Evolutionary conservation across 2,888 invertebrate genomes (phyloP).

Genomic region (Scaptodrosophila latifasciaeformis): DNA sequence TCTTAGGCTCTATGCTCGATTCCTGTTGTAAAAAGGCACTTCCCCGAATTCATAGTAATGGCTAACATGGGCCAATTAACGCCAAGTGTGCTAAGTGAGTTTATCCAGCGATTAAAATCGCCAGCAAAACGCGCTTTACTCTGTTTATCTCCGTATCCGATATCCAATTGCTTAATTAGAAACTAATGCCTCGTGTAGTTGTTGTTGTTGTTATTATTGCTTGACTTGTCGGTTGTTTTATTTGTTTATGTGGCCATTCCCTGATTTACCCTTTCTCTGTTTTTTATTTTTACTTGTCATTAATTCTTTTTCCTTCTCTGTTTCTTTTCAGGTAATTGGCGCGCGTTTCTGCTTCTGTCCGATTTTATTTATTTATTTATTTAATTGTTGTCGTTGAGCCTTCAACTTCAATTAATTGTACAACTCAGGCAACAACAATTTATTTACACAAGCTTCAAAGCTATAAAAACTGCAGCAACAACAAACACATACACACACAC

Average conservation of each 20-base stretch:
- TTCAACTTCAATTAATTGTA: constrained; percentile 58
- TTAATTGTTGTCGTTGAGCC: constrained; percentile 50
- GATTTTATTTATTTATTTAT: constrained; percentile 36
- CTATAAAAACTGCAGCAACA: constrained; percentile 21
- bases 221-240: constrained; percentile 4
- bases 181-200: constrained; percentile 27
- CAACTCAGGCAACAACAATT: constrained; percentile 21
- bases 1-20: too few species aligned
- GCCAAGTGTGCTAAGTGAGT: constrained; percentile 16
- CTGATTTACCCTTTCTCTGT: too few species aligned
- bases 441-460: constrained; percentile 17
- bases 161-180: constrained; percentile 62
- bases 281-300: constrained; percentile 29
- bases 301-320: constrained; percentile 28
- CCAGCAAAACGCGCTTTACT: too few species aligned
- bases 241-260: constrained; percentile 22
- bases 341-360: constrained; percentile 25
- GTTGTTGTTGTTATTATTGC: constrained; percentile 8
- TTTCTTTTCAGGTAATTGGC: constrained; percentile 48
- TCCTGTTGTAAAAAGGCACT: too few species aligned
- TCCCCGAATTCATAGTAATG: constrained; percentile 18
- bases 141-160: constrained; percentile 16
- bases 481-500: constrained; percentile 7
- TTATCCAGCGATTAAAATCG: constrained; percentile 4
- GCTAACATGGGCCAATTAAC: constrained; percentile 39